Evolutionary conservation across 1,140 invertebrate genomes (phyloP), one percentile per base, ranked within the genome.

Genomic region (Saccostrea echinata): DNA sequence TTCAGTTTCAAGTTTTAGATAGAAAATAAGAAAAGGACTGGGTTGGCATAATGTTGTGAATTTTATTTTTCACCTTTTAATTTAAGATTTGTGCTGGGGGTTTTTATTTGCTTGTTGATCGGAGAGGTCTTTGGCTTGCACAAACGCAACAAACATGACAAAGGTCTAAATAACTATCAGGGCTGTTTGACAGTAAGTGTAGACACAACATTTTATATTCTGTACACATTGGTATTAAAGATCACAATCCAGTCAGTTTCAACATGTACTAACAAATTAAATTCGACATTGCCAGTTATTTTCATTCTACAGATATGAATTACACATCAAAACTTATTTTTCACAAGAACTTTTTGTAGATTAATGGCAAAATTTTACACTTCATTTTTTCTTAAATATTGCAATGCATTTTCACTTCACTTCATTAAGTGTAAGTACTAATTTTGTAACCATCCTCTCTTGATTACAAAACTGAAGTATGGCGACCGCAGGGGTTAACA

Each of bases 391-490:
- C 55, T 18, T 21, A n/a, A 21, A 61, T 61, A 21, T n/a, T 61
- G 55, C 6, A 61, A 21, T 61, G 16, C 55, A 61, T 61, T 33
- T 9, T 71, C 30, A 30, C 68, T 24, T 68, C 27, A 24, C n/a
- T 71, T 71, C 68, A 33, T 71, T 71, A 43, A 71, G 68, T 33
- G 12, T 43, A 71, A 30, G 30, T 35, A 30, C 68, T 71, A 30
- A 71, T 71, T 33, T 71, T 30, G 27, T 71, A 13, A 13, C 68
- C 27, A 61, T 61, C 53, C 18, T 55, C 11, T 55, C 55, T 71
- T 33, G 68, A 71, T 71, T 71, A 71, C 68, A 12, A 71, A 71
- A 71, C 68, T 71, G 27, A 71, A 71, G 68, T 30, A 71, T n/a
- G 24, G 68, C 68, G 27, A 71, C 68, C 68, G 30, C 68, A 71